Evolutionary conservation across 2,797 vertebrate genomes (phyloP).

Genomic region (Enteromius unitaeniatus): DNA sequence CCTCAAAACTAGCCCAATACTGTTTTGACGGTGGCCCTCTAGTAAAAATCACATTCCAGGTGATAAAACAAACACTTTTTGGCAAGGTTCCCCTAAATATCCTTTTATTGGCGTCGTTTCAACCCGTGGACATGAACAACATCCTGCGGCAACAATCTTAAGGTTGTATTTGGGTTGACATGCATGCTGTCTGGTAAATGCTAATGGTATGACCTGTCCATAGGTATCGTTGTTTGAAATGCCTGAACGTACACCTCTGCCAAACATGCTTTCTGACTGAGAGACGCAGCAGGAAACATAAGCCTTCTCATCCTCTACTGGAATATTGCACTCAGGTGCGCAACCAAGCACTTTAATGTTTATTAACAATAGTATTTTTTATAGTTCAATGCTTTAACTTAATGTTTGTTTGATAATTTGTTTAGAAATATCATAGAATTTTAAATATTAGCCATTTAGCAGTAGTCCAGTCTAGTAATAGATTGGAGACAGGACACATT

Average conservation of each 20-base stretch:
- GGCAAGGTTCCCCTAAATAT: no score
- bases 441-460: not conserved
- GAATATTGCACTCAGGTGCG: conserved; percentile 83
- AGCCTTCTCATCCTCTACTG: conserved; percentile 77
- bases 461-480: not conserved
- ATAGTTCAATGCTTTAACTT: not conserved
- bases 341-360: conserved; percentile 2
- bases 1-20: no score
- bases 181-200: not conserved
- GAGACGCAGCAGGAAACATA: conserved; percentile 77
- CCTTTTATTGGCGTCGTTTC: no score
- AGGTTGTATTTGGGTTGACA: not conserved
- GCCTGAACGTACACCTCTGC: conserved; percentile 86
- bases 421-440: not conserved
- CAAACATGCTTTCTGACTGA: conserved; percentile 85
- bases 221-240: conserved; percentile 87
- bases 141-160: no score
- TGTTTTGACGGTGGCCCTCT: no score
- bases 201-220: conserved; percentile 12
- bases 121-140: no score
- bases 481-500: not conserved
- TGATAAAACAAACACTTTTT: no score
- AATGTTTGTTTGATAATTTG: not conserved
- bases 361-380: not conserved
- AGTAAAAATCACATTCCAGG: no score